A percentile compares a stretch with the other conserved stretches of the same genome.
phyloP scores from a whole-genome alignment of 2,797 vertebrate genomes.

The Tenualosa thibaudeaui region DNA sequence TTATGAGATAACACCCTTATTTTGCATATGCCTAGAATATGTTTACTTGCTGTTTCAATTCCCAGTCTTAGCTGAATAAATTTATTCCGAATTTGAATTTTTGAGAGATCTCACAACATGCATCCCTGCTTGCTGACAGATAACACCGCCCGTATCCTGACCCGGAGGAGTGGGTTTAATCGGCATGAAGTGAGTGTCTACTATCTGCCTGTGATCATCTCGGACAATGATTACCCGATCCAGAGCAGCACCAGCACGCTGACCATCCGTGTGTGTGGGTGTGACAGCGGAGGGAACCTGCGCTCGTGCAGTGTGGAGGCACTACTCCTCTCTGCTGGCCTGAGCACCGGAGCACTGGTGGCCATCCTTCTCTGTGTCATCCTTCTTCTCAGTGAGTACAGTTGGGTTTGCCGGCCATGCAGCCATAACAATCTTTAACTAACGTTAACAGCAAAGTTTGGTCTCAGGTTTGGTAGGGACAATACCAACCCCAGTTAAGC shows the following conservation, averaged over 20 bases:
- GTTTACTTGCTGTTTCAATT: neutral
- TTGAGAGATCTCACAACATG: neutral
- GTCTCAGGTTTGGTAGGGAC: too few relatives aligned
- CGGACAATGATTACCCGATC: constrained; percentile 80
- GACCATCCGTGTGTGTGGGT: constrained; percentile 81
- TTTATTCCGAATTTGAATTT: neutral
- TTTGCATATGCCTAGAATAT: neutral
- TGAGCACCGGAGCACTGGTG: constrained; percentile 81
- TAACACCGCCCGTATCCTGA: constrained; percentile 85
- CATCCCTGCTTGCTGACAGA: constrained; percentile 59
- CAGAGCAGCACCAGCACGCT: constrained; percentile 83
- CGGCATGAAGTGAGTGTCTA: constrained; percentile 81
- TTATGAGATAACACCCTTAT: neutral
- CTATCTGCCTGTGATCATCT: constrained; percentile 82
- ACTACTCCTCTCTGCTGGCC: constrained; percentile 75
- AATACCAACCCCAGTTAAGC: too few relatives aligned
- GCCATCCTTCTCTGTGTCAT: constrained; percentile 83
- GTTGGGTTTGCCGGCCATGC: too few relatives aligned
- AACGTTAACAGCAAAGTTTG: too few relatives aligned
- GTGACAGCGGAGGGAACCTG: constrained; percentile 76
- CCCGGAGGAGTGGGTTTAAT: constrained; percentile 80
- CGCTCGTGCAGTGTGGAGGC: constrained; percentile 80
- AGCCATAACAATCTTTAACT: too few relatives aligned
- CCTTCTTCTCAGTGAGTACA: constrained; percentile 78
- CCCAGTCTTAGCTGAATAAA: neutral